Conservation (phyloP, 2,888 invertebrate species). For the Neoitamus cyanurus region DNA sequence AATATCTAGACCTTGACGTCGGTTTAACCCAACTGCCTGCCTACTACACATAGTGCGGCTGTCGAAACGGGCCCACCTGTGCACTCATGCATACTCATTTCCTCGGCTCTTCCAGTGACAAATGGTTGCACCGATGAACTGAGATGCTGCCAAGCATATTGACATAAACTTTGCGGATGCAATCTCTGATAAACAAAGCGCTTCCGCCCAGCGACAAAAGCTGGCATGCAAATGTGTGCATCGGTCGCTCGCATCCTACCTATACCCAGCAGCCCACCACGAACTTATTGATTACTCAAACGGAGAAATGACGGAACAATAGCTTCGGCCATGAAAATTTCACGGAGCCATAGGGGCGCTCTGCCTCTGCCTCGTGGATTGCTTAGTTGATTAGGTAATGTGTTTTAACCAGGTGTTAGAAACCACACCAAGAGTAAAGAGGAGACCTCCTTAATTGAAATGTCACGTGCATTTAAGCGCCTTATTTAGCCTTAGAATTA, state of each 20-base stretch:
- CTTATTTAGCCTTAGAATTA: slow-evolving; percentile 3
- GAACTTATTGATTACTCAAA: slow-evolving; percentile 13
- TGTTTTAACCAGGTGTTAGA: not conserved
- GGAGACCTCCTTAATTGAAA: not conserved
- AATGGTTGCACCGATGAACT: slow-evolving; percentile 1
- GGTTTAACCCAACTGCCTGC: not conserved
- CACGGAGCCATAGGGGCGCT: not conserved
- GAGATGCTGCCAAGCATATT: slow-evolving; percentile 31
- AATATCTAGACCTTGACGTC: not conserved
- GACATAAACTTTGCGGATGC: slow-evolving; percentile 28
- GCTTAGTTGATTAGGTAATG: slow-evolving; percentile 22
- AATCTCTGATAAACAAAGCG: slow-evolving; percentile 40
- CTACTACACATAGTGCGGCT: not conserved
- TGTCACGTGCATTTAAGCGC: slow-evolving; percentile 4
- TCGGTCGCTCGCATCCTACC: not conserved
- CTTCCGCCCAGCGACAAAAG: slow-evolving; percentile 21
- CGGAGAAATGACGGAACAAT: not conserved
- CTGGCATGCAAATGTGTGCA: not conserved
- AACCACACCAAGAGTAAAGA: not conserved
- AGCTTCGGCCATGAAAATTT: not conserved
- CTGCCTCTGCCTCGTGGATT: not conserved
- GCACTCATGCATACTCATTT: not conserved
- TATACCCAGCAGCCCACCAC: not conserved
- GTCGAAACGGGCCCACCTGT: not conserved
- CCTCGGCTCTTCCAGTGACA: not conserved